phyloP scores from a whole-genome alignment of 2,888 invertebrate species.

The Meghimatium bilineatum region DNA sequence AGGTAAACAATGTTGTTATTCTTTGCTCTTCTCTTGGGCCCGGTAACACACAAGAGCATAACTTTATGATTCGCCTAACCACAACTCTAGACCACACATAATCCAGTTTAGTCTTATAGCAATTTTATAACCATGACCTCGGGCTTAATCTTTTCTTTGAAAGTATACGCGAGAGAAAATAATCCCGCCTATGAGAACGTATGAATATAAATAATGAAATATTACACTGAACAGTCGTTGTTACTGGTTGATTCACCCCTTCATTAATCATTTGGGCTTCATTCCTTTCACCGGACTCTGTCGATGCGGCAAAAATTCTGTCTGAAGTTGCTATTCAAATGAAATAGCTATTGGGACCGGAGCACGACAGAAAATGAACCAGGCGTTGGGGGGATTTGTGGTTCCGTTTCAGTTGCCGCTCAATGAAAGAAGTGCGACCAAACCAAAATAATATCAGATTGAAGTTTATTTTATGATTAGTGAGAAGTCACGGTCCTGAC shows the following conservation, averaged over 20 bases:
- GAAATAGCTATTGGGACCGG: background rate
- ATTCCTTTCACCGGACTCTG: background rate
- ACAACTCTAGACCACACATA: background rate
- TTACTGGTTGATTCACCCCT: background rate
- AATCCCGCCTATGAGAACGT: background rate
- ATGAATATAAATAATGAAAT: constrained; percentile 14
- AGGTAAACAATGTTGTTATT: too few species aligned
- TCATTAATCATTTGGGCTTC: constrained; percentile 4
- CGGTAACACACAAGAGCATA: too few species aligned
- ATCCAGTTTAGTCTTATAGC: background rate
- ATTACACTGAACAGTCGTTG: background rate
- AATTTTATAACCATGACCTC: background rate
- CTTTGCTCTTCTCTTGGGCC: too few species aligned
- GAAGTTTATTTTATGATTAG: background rate
- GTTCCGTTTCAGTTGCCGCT: background rate
- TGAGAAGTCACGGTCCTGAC: background rate
- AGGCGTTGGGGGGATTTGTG: background rate
- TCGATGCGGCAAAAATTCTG: background rate
- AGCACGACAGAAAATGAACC: constrained; percentile 3
- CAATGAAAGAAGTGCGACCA: background rate
- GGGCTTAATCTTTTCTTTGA: background rate
- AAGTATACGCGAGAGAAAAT: background rate
- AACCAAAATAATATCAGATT: background rate
- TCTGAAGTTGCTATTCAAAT: constrained; percentile 12
- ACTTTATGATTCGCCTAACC: too few species aligned